A percentile compares a stretch with the other conserved stretches of the same genome.
phyloP scores from a whole-genome alignment of 2,113 vertebrate genomes.

The Cynocephalus volans region DNA sequence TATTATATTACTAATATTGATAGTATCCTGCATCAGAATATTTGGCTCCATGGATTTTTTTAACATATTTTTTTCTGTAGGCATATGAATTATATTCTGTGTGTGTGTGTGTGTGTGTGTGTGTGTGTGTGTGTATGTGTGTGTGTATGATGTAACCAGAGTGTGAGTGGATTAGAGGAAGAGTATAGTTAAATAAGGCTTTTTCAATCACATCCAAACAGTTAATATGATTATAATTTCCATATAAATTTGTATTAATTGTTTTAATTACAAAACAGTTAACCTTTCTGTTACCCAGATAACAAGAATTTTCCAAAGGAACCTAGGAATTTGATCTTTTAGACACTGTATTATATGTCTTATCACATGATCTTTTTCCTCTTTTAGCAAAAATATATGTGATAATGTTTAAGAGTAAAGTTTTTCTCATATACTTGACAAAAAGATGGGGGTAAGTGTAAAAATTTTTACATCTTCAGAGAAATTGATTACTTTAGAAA shows the following conservation, averaged over 20 bases:
- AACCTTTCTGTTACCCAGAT: background rate
- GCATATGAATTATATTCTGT: background rate
- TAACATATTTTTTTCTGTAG: background rate
- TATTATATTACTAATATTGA: background rate
- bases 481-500: background rate
- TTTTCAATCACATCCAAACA: background rate
- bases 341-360: background rate
- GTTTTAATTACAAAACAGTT: conserved; percentile 2
- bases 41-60: background rate
- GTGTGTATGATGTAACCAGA: background rate
- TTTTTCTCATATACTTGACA: background rate
- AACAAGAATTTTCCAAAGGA: background rate
- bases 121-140: too few relatives aligned
- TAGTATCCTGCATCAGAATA: background rate
- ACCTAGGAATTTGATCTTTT: background rate
- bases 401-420: background rate
- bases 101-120: background rate
- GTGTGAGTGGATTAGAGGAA: background rate
- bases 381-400: background rate
- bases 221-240: background rate
- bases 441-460: background rate
- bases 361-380: background rate
- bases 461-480: background rate
- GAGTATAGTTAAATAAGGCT: background rate
- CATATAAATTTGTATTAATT: background rate